A percentile compares a stretch with the other conserved stretches of the same genome.
Evolutionary conservation across 2,888 invertebrate species (phyloP).

Genomic region (Drosophila incognita): DNA sequence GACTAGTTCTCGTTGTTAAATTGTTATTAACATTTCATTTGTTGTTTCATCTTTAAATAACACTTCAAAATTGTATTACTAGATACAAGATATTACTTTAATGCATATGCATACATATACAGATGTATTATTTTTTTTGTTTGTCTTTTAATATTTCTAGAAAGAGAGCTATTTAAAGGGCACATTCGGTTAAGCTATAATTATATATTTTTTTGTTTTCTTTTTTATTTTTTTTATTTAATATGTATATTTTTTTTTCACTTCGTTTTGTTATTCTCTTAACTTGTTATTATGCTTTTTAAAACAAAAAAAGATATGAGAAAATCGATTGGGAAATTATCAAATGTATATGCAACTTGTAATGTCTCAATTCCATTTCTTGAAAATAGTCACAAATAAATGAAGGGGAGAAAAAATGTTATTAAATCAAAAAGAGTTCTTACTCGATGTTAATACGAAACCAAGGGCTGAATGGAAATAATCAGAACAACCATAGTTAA

Average conservation of each 20-base stretch:
- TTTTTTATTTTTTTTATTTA: conserved; percentile 28
- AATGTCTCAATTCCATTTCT: conserved; percentile 70
- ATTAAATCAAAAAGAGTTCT: conserved; percentile 12
- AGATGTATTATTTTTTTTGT: conserved; percentile 39
- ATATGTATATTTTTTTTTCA: conserved; percentile 39
- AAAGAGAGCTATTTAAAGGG: conserved; percentile 85
- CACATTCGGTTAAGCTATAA: conserved; percentile 86
- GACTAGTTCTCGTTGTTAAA: conserved; percentile 69
- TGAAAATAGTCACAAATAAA: conserved; percentile 27
- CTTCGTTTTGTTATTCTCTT: conserved; percentile 35
- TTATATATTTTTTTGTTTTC: conserved; percentile 57
- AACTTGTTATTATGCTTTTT: conserved; percentile 39
- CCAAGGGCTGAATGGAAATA: conserved; percentile 32
- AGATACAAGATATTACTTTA: conserved; percentile 63
- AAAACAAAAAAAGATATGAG: conserved; percentile 17
- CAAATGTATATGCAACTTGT: conserved; percentile 30
- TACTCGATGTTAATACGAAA: conserved; percentile 26
- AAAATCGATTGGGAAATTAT: conserved; percentile 9
- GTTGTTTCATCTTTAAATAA: conserved; percentile 52
- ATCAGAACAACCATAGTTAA: conserved; percentile 47
- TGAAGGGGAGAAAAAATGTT: conserved; percentile 1
- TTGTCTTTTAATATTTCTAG: conserved; percentile 79
- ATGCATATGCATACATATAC: conserved; percentile 52
- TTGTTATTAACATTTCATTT: conserved; percentile 17
- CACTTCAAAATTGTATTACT: conserved; percentile 68